A percentile compares a stretch with the other conserved stretches of the same genome.
phyloP scores from a whole-genome alignment of 2,797 vertebrate species.

The Brachyrhaphis roseni region DNA sequence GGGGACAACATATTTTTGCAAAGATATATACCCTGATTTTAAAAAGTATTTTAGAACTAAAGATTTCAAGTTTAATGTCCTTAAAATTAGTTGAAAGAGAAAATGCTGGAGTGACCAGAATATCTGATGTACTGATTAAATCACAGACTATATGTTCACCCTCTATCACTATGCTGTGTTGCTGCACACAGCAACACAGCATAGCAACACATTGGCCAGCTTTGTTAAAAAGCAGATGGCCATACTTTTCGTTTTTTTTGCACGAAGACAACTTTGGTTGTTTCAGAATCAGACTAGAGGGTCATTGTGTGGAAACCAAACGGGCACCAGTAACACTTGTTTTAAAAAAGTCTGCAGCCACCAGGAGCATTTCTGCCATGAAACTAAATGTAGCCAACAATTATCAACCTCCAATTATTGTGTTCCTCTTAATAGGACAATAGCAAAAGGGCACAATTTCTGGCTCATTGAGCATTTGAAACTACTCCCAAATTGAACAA shows the following conservation, averaged over 20 bases:
- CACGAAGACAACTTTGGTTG: background rate
- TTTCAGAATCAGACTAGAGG: background rate
- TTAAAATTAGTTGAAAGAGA: background rate
- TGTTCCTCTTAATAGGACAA: background rate
- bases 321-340: background rate
- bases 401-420: background rate
- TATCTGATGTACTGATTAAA: background rate
- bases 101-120: background rate
- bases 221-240: background rate
- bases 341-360: background rate
- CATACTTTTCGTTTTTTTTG: background rate
- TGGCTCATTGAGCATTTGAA: background rate
- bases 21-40: background rate
- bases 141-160: background rate
- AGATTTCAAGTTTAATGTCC: background rate
- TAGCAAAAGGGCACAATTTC: background rate
- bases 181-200: background rate
- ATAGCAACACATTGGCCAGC: no score
- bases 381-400: background rate
- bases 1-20: background rate
- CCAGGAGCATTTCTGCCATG: background rate
- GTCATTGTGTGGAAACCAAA: background rate
- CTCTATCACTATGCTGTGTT: background rate
- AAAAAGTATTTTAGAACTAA: background rate
- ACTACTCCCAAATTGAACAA: background rate